phyloP scores from a whole-genome alignment of 2,797 vertebrate species.

The Pogoniulus pusillus region DNA sequence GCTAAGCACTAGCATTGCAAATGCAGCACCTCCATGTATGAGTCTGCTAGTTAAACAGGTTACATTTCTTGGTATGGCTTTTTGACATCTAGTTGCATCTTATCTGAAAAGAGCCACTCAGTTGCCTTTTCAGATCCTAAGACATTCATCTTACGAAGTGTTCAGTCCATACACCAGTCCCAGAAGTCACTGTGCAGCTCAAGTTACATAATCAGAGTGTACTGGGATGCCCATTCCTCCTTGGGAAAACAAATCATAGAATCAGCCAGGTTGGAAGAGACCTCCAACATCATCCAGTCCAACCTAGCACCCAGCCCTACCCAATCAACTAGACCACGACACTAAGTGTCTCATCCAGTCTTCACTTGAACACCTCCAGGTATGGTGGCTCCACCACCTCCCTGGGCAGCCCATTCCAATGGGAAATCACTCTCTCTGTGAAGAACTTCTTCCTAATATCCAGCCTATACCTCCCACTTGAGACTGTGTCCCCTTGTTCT shows the following conservation, averaged over 20 bases:
- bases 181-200: background rate
- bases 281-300: no score
- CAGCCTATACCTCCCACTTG: no score
- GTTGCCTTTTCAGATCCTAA: background rate
- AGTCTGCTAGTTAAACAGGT: background rate
- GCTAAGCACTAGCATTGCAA: background rate
- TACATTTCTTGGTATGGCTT: background rate
- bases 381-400: no score
- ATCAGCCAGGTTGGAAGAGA: no score
- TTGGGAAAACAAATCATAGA: background rate
- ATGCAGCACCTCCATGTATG: background rate
- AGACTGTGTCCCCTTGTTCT: no score
- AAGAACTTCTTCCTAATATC: no score
- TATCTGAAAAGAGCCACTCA: background rate
- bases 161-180: background rate
- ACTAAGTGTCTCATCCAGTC: no score
- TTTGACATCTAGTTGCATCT: background rate
- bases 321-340: no score
- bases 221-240: background rate
- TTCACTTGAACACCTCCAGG: no score
- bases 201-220: background rate
- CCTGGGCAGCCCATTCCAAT: no score
- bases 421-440: no score
- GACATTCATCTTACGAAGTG: background rate
- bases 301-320: no score